A percentile compares a stretch with the other conserved stretches of the same genome.
These are phyloP conservation scores for Rotaria sp. DNA, from an alignment of 2,888 invertebrate genomes.

Conservation along the genomic window DNA sequence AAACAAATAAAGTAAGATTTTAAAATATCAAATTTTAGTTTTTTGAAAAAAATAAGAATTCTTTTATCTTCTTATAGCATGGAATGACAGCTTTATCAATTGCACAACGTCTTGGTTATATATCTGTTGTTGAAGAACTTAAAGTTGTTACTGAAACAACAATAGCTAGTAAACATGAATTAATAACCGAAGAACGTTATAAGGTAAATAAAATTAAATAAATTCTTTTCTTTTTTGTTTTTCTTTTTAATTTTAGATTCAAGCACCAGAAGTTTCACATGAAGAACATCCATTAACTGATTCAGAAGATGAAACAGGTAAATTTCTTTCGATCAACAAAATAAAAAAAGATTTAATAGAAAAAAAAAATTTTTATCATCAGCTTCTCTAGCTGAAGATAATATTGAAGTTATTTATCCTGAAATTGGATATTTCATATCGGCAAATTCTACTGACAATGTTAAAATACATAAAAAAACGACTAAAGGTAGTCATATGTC, in stretches of 20 bases:
- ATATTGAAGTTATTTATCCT: neutral
- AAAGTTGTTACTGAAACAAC: slow-evolving; percentile 86
- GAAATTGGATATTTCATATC: neutral
- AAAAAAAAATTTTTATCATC: neutral
- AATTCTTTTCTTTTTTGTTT: neutral
- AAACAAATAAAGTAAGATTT: slow-evolving; percentile 74
- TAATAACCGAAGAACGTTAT: slow-evolving; percentile 81
- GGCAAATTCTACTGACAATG: neutral
- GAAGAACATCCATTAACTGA: slow-evolving; percentile 68
- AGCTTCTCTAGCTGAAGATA: neutral
- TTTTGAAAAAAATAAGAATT: too few species aligned
- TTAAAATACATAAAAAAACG: neutral
- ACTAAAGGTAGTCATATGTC: neutral
- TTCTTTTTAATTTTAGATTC: neutral
- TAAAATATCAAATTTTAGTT: too few species aligned
- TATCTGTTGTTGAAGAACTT: slow-evolving; percentile 90
- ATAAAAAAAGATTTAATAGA: neutral
- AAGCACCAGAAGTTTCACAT: slow-evolving; percentile 94
- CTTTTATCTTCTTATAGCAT: slow-evolving; percentile 62
- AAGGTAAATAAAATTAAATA: slow-evolving; percentile 65
- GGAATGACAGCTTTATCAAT: slow-evolving; percentile 95
- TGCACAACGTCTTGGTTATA: slow-evolving; percentile 92
- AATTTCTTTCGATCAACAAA: neutral
- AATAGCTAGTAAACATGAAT: slow-evolving; percentile 57
- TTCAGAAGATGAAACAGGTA: slow-evolving; percentile 63